Evolutionary conservation across 1,140 invertebrate genomes (phyloP), one percentile per base, ranked within the genome.

Genomic region (Cyphomyrmex costatus): DNA sequence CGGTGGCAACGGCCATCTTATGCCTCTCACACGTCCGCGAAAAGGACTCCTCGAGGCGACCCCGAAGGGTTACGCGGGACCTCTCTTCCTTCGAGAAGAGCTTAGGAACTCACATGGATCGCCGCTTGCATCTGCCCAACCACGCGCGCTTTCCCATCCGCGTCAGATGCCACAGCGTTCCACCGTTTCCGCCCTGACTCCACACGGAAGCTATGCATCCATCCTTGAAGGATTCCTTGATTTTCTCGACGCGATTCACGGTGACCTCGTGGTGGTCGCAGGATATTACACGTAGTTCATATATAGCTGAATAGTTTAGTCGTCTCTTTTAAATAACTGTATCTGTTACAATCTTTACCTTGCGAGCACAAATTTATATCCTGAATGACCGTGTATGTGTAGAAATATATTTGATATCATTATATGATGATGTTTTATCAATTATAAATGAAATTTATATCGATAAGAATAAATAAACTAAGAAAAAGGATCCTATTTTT

Each of bases 1-100:
- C 70, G 42, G 76, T 73, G 60, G 76, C 65, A 66, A 68, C 65
- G 79, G 77, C 80, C 68, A 89, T 88, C 83, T 88, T 83, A 42
- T 46, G 77, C 84, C 56, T 82, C 73, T 74, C 66, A 53, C 80
- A 87, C 61, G 73, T 89, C 74, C 51, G 46, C 73, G 79, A 71
- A 70, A 42, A 30, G 60, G 46, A 86, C 60, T 66, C 56, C 33
- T 51, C 46, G 27, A 33, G 60, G 14, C 71, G 79, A 86, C 79
- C 85, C 51, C 85, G 24, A 66, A 49, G 85, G 79, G 79, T 84
- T 86, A 88, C 58, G 76, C 27, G 61, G 33, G 73, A 79, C 51
- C 66, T 76, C 42, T 80, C 33, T 77, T 53, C 27, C 73, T 76
- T 36, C 49, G 30, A 33, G 56, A 42, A 49, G 33, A 63, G 63